These are phyloP conservation scores for Diabrotica balteata DNA, from an alignment of 2,888 invertebrate species.

Conservation along the genomic window DNA sequence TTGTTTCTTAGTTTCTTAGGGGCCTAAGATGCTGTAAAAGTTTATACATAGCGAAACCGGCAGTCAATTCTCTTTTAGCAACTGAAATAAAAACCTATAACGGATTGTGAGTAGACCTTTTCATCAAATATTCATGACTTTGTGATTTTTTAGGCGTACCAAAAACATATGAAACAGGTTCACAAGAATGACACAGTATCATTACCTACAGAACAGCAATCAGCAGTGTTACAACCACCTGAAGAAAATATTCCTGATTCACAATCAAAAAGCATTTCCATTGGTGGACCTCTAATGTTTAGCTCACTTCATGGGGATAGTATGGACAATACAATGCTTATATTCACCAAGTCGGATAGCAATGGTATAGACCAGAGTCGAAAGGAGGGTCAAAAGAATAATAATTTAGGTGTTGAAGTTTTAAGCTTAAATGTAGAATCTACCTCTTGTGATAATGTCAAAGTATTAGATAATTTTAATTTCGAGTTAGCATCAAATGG, in stretches of 20 bases:
- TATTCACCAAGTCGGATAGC: constrained; percentile 38
- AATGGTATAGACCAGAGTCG: constrained; percentile 43
- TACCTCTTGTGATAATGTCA: constrained; percentile 47
- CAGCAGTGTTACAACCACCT: not conserved
- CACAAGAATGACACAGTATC: constrained; percentile 30
- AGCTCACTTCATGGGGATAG: too few relatives aligned
- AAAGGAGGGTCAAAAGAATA: constrained; percentile 40
- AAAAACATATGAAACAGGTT: constrained; percentile 44
- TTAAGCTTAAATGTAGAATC: constrained; percentile 49
- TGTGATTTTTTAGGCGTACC: constrained; percentile 28
- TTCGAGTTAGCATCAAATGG: constrained; percentile 49
- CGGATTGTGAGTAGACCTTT: not conserved
- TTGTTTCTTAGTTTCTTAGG: too few relatives aligned
- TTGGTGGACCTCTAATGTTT: constrained; percentile 1
- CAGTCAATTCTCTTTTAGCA: too few relatives aligned
- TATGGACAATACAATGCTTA: constrained; percentile 43
- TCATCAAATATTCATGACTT: not conserved
- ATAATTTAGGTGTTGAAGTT: constrained; percentile 44
- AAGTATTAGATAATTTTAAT: constrained; percentile 52
- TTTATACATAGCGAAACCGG: too few relatives aligned
- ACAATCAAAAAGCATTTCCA: constrained; percentile 1
- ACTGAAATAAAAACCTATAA: not conserved
- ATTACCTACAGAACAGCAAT: not conserved
- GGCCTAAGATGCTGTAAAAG: too few relatives aligned
- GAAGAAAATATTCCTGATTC: constrained; percentile 4